Conservation (phyloP, 1,140 invertebrate genomes). For the Drosophila lacteicornis region DNA sequence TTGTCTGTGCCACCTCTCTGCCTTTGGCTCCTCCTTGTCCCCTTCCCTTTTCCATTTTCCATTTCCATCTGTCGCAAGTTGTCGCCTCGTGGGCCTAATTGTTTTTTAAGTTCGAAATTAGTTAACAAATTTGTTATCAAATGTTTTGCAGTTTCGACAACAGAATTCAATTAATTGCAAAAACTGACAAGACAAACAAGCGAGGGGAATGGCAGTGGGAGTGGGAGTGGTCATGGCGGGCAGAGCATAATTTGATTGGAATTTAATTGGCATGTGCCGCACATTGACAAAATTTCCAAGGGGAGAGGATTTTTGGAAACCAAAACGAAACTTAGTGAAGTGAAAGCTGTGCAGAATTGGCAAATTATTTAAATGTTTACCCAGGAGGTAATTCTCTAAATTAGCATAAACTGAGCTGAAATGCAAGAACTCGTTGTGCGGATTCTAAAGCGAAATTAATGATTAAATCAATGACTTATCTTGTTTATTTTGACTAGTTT, state of each 20-base stretch:
- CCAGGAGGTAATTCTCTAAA: conserved; percentile 58
- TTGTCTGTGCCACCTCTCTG: conserved; percentile 6
- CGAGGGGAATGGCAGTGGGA: background rate
- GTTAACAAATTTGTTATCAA: conserved; percentile 84
- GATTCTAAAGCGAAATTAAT: conserved; percentile 15
- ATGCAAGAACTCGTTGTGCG: background rate
- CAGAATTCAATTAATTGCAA: conserved; percentile 83
- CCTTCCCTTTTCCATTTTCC: conserved; percentile 4
- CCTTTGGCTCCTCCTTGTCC: background rate
- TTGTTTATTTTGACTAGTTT: background rate
- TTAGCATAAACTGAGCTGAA: conserved; percentile 34
- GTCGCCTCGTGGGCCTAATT: conserved; percentile 74
- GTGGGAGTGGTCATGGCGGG: conserved; percentile 2
- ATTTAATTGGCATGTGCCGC: conserved; percentile 73
- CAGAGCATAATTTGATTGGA: conserved; percentile 76
- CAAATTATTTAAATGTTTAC: conserved; percentile 72
- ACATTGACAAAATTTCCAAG: conserved; percentile 14
- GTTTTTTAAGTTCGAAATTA: conserved; percentile 84
- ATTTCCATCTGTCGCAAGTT: conserved; percentile 63
- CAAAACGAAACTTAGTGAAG: conserved; percentile 21
- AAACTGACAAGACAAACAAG: conserved; percentile 70
- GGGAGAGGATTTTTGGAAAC: background rate
- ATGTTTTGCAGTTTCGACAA: conserved; percentile 84
- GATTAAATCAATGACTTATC: conserved; percentile 13
- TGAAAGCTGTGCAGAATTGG: conserved; percentile 63